Base-by-base conservation (phyloP, 2,113 vertebrate species). In the Coracopsis vasa region DNA sequence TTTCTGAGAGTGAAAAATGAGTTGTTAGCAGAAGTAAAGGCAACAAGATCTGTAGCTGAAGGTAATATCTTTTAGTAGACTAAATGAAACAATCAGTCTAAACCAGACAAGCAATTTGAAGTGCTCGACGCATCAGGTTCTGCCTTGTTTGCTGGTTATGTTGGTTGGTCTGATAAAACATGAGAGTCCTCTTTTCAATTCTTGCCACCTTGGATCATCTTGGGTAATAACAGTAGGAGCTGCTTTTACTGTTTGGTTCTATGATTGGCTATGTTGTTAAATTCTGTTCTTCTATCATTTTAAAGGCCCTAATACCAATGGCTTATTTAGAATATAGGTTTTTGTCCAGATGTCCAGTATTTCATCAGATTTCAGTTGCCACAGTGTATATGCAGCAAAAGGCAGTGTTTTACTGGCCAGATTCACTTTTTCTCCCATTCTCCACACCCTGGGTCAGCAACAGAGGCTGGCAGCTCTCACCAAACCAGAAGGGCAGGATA, bases 361-460 rank as follows among this genome's bases (percentile, higher is more conserved):
- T 54, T 84, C 25, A 28, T 39, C 33, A 65, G 31, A 60, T 45
- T 69, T 69, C 47, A 48, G n/a, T n/a, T 80, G 35, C 29, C 33
- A 42, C 11, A 4, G 25, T 51, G 13, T 12, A 35, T 10, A 24
- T 15, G 39, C 18, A 75, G 16, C 20, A 67, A 41, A 71, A 50
- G 0, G 4, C 7, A 24, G 18, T 13, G 35, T 67, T 83, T 81
- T 20, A 23, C 24, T 50, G 53, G 3, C 39, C 42, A 9, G 7
- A 69, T 23, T 45, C 75, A 4, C 31, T 65, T 79, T 58, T 8
- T 8, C 27, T 56, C 20, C 29, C 35, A 19, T 69, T 80, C 69
- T 31, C 50, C 18, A 23, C 0, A 1, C 6, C 64, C 10, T 31
- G 25, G 39, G 15, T 37, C 0, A 0, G 44, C 35, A 83, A 16